Percentiles rank a stretch among this genome's conserved stretches.
These are phyloP conservation scores for Pimephales promelas DNA, from an alignment of 2,113 vertebrate genomes.

Conservation along the genomic window DNA sequence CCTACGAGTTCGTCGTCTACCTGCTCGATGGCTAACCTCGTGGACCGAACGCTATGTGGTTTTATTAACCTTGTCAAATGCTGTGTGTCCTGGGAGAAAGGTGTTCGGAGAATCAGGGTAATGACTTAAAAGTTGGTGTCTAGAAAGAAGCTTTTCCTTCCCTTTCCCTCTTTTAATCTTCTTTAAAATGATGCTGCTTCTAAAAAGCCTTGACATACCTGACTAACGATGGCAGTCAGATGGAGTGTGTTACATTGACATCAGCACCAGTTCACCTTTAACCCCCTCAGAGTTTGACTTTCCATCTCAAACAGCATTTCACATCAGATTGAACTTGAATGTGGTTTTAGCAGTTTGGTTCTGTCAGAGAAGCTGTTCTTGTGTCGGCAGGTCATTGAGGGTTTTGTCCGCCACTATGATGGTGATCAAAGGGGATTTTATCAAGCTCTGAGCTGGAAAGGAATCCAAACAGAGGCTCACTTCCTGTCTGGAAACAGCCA, in stretches of 20 bases:
- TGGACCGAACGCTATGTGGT: not conserved
- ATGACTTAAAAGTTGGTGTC: not conserved
- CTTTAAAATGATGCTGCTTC: conserved; percentile 9
- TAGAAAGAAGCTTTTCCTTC: not conserved
- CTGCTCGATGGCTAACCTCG: conserved; percentile 84
- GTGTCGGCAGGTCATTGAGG: not conserved
- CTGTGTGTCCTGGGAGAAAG: not conserved
- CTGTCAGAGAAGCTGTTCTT: not conserved
- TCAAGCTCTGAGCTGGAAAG: not conserved
- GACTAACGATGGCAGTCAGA: too few species aligned
- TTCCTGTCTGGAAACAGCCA: not conserved
- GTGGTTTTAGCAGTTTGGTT: not conserved
- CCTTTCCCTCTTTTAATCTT: not conserved
- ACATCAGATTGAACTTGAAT: not conserved
- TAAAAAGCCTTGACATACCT: not conserved
- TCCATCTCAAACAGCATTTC: not conserved
- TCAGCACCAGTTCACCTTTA: not conserved
- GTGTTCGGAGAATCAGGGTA: not conserved
- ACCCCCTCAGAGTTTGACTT: not conserved
- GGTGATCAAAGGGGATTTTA: not conserved
- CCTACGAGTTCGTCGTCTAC: conserved; percentile 95
- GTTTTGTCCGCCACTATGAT: not conserved
- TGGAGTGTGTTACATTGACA: too few species aligned
- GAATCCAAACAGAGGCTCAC: not conserved
- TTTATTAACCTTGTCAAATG: not conserved